phyloP scores from a whole-genome alignment of 2,888 invertebrate genomes.

The Tricholauxania praeusta region DNA sequence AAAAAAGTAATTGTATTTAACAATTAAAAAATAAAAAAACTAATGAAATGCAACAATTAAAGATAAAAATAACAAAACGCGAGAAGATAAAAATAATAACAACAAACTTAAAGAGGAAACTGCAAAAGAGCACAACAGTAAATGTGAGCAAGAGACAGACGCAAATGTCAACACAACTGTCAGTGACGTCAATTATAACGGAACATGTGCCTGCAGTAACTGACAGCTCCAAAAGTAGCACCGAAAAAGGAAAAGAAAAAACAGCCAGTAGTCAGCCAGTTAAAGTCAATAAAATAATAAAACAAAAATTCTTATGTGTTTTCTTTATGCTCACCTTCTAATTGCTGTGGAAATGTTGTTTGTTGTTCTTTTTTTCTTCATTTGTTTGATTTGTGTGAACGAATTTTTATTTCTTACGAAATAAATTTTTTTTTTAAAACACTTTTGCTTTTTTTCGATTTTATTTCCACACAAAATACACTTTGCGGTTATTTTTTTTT shows the following conservation, averaged over 20 bases:
- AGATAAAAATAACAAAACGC: background rate
- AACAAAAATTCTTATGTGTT: background rate
- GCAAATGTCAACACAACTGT: constrained; percentile 20
- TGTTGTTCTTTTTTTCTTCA: background rate
- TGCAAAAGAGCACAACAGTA: background rate
- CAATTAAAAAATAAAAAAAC: background rate
- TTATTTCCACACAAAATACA: no score
- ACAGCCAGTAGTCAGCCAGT: background rate
- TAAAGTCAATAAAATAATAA: background rate
- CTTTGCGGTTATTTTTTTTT: no score
- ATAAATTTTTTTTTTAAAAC: background rate
- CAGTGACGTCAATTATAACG: constrained; percentile 24
- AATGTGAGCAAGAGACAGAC: background rate
- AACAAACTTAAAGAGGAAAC: background rate
- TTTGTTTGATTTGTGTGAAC: background rate
- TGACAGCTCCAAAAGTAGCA: constrained; percentile 1
- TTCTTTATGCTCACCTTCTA: background rate
- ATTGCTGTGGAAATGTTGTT: background rate
- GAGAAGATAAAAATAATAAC: background rate
- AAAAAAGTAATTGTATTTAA: background rate
- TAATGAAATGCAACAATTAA: constrained; percentile 2
- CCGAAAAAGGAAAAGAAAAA: background rate
- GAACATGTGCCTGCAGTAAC: constrained; percentile 18
- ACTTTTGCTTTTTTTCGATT: no score
- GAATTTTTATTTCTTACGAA: background rate